Evolutionary conservation across 2,797 vertebrate species (phyloP), one percentile per base, ranked within the genome.

Genomic region (Alauda arvensis): DNA sequence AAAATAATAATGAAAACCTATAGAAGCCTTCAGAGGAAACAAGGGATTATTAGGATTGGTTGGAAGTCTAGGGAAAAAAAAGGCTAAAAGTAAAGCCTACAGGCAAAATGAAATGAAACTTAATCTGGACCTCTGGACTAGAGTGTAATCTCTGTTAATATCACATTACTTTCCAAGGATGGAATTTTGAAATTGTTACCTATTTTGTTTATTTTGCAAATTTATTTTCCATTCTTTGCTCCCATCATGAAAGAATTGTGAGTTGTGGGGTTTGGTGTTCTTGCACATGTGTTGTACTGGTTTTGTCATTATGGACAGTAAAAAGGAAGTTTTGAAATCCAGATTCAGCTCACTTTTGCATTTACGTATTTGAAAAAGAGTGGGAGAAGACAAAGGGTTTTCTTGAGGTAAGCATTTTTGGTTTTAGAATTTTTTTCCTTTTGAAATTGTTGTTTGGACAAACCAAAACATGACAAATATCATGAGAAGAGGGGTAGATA

Each of bases 151-250:
- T 78, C 61, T 78, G 28, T 72, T 92, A 52, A 56, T 6, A 5
- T 63, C 42, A 66, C 37, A 42, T 26, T 85, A n/a, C 19, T 88
- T 94, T 86, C 45, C 34, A 75, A 72, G 18, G 28, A 51, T n/a
- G 12, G 7, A 65, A 33, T 52, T 80, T 62, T 75, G 65, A 74
- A 88, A 63, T 37, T 51, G 9, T 49, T 77, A 70, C 77, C 43
- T 40, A 48, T 23, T 74, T 80, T 75, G 9, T 75, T 86, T 65
- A 46, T 77, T 92, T 88, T 83, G 25, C 20, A 81, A 6, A 40
- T 29, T 40, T 59, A 40, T 20, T 60, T 60, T 40, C 37, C 26
- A 20, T 53, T 71, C 42, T 82, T 85, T 5, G 0, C 6, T 70
- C 9, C 5, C 23, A 16, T 42, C 5, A 24, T 49, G 51, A 87